Percentiles rank a stretch among this genome's conserved stretches.
Evolutionary conservation across 2,888 invertebrate genomes (phyloP).

Genomic region (Orthosia gothica): DNA sequence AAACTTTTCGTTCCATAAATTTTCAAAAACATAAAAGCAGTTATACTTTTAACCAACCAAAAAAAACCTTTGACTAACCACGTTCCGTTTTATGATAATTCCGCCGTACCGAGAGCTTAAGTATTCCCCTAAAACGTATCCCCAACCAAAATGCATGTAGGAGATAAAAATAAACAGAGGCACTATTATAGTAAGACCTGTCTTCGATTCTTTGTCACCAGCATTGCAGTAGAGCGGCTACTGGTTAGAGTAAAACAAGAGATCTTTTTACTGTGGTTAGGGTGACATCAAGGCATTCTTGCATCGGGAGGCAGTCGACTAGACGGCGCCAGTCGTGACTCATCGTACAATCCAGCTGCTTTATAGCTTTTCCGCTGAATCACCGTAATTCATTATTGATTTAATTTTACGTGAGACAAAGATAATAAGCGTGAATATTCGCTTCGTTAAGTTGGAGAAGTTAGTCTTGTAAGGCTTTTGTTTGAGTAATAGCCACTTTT

Average conservation of each 20-base stretch:
- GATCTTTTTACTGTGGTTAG: conserved; percentile 68
- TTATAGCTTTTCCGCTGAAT: conserved; percentile 78
- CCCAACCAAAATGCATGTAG: conserved; percentile 68
- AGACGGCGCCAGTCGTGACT: conserved; percentile 81
- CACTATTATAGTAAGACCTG: conserved; percentile 64
- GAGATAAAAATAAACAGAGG: conserved; percentile 72
- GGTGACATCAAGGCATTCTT: conserved; percentile 71
- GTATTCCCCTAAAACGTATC: conserved; percentile 68
- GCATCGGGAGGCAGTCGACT: conserved; percentile 73
- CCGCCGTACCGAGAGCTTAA: conserved; percentile 52
- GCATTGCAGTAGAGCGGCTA: conserved; percentile 37
- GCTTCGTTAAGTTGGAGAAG: conserved; percentile 48
- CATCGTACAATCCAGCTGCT: conserved; percentile 78
- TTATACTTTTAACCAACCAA: conserved; percentile 44
- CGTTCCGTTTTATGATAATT: conserved; percentile 62
- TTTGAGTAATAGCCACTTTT: conserved; percentile 39
- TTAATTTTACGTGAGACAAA: conserved; percentile 23
- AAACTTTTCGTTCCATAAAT: conserved; percentile 35
- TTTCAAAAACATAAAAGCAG: conserved; percentile 42
- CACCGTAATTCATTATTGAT: conserved; percentile 49
- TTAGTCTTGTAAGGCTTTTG: conserved; percentile 42
- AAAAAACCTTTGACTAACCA: conserved; percentile 40
- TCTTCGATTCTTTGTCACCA: conserved; percentile 45
- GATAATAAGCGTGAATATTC: conserved; percentile 60
- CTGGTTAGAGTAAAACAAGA: conserved; percentile 56